Conservation (phyloP, 1,140 invertebrate species). For the Meloidogyne hapla region DNA sequence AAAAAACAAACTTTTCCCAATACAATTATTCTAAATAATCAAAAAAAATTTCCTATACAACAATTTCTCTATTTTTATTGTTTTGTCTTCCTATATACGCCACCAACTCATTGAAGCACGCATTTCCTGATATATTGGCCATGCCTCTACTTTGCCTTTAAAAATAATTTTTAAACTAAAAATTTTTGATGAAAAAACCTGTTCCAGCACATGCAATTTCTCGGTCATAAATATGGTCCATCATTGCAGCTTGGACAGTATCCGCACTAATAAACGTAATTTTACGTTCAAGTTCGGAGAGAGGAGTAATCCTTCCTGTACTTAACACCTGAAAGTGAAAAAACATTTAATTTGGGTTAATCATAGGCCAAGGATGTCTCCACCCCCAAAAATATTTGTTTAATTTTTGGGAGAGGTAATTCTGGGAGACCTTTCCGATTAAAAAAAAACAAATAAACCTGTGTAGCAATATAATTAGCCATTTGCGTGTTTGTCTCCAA, state of each 20-base stretch:
- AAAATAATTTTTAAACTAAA: not conserved
- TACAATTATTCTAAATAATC: not conserved
- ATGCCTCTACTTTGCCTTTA: conserved; percentile 36
- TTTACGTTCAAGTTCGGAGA: conserved; percentile 39
- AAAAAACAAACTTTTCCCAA: no score
- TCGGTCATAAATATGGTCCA: conserved; percentile 50
- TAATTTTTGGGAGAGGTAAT: not conserved
- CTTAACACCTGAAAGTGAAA: conserved; percentile 45
- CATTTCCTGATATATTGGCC: conserved; percentile 27
- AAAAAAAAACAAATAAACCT: conserved; percentile 35
- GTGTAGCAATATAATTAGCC: conserved; percentile 42
- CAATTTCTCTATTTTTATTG: not conserved
- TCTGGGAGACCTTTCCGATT: no score
- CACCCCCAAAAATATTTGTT: no score
- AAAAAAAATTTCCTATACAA: not conserved
- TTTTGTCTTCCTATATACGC: conserved; percentile 35
- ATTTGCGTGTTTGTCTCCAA: conserved; percentile 43
- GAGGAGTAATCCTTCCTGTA: conserved; percentile 36
- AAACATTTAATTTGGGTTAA: not conserved
- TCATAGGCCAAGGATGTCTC: not conserved
- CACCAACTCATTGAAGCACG: conserved; percentile 44
- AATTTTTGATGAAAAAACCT: conserved; percentile 1
- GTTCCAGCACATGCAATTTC: conserved; percentile 45
- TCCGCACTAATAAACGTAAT: conserved; percentile 40
- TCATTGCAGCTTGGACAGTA: conserved; percentile 40